These are phyloP conservation scores for Urocolius indicus DNA, from an alignment of 2,113 vertebrate species.

Conservation along the genomic window DNA sequence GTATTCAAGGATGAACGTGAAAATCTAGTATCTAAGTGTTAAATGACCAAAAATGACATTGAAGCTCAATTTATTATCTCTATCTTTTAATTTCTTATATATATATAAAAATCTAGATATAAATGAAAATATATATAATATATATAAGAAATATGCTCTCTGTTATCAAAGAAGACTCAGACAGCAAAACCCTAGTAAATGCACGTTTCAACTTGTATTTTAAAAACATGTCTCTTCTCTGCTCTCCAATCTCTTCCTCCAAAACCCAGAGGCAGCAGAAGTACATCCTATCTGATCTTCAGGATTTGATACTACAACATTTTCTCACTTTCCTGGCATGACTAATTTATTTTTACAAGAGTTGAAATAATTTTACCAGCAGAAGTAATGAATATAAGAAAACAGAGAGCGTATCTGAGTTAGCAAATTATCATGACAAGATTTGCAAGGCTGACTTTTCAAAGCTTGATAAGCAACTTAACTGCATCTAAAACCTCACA, in stretches of 20 bases:
- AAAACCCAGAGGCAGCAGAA: neutral
- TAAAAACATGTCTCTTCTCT: neutral
- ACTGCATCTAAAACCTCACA: neutral
- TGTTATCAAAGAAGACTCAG: neutral
- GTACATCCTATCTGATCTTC: neutral
- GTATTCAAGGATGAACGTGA: neutral
- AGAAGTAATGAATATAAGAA: neutral
- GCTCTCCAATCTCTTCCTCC: neutral
- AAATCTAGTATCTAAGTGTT: neutral
- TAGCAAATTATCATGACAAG: slow-evolving; percentile 33
- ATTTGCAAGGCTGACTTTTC: neutral
- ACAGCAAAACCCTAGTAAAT: neutral
- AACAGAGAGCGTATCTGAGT: neutral
- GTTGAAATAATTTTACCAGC: neutral
- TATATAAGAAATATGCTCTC: neutral
- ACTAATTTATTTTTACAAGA: neutral
- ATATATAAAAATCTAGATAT: neutral
- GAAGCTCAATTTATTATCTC: neutral
- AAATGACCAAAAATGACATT: neutral
- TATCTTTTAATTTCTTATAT: neutral
- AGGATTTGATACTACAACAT: neutral
- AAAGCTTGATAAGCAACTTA: slow-evolving; percentile 38
- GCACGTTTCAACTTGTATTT: neutral
- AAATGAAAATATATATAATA: neutral
- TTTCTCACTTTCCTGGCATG: neutral